Percentiles rank a stretch among this genome's conserved stretches.
Conservation (phyloP, 1,140 invertebrate genomes). For the Carcinoscorpius rotundicauda region DNA sequence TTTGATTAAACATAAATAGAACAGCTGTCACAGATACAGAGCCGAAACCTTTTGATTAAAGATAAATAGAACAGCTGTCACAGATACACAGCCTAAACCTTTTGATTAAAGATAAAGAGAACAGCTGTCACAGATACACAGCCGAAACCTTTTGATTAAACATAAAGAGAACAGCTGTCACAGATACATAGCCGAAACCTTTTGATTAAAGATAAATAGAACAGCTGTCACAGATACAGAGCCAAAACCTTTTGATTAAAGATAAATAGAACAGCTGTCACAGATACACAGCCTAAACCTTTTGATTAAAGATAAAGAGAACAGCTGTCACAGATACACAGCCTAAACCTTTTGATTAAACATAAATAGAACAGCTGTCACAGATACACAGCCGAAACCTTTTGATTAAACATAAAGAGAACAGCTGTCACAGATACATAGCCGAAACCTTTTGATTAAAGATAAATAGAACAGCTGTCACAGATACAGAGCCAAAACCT, state of each 20-base stretch:
- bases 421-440: not conserved
- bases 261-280: too few relatives aligned
- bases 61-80: too few relatives aligned
- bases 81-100: not conserved
- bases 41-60: slow-evolving; percentile 1
- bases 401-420: slow-evolving; percentile 5
- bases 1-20: slow-evolving; percentile 5
- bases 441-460: slow-evolving; percentile 1
- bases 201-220: slow-evolving; percentile 5
- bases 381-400: not conserved
- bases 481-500: not conserved
- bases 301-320: slow-evolving; percentile 5
- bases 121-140: not conserved
- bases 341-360: slow-evolving; percentile 2
- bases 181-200: not conserved
- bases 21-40: not conserved
- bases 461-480: too few relatives aligned
- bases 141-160: slow-evolving; percentile 1
- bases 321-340: not conserved
- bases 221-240: not conserved
- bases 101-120: slow-evolving; percentile 5
- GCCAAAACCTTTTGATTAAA: slow-evolving; percentile 2
- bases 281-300: not conserved
- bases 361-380: too few relatives aligned
- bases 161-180: too few relatives aligned